Evolutionary conservation across 1,140 invertebrate genomes (phyloP).

Genomic region (Bemisia tabaci): DNA sequence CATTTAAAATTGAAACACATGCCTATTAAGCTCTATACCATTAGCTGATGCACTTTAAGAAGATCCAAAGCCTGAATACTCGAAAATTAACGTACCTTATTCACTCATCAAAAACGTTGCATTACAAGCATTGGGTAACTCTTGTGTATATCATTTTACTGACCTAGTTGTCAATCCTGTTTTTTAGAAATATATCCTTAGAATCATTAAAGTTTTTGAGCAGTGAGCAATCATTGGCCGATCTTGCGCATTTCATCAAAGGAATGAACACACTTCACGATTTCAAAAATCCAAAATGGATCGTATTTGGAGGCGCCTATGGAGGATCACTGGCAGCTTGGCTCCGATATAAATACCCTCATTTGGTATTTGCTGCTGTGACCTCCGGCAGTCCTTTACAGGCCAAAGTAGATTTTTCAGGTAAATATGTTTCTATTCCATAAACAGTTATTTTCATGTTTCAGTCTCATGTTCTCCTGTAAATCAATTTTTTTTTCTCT

Average conservation of each 20-base stretch:
- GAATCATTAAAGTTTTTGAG: conserved; percentile 63
- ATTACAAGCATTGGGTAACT: no score
- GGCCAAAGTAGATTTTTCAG: conserved; percentile 51
- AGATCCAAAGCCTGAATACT: no score
- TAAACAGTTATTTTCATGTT: no score
- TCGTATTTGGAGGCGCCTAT: conserved; percentile 67
- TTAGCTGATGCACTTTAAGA: no score
- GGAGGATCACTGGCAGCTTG: conserved; percentile 61
- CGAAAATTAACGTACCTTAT: no score
- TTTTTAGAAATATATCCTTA: conserved; percentile 51
- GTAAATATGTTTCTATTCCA: conserved; percentile 30
- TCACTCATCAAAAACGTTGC: no score
- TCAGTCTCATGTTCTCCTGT: no score
- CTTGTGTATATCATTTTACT: no score
- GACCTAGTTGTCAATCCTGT: no score
- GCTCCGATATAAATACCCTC: conserved; percentile 59
- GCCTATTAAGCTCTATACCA: no score
- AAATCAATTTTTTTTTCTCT: no score
- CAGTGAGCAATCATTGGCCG: conserved; percentile 70
- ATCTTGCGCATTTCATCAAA: conserved; percentile 37
- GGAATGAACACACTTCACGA: conserved; percentile 24
- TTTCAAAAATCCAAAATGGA: conserved; percentile 31
- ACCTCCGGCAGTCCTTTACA: conserved; percentile 58
- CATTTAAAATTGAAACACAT: no score
- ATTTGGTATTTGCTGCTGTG: conserved; percentile 54